Base-by-base conservation (phyloP, 2,113 vertebrate genomes). In the Poeciliopsis retropinna region DNA sequence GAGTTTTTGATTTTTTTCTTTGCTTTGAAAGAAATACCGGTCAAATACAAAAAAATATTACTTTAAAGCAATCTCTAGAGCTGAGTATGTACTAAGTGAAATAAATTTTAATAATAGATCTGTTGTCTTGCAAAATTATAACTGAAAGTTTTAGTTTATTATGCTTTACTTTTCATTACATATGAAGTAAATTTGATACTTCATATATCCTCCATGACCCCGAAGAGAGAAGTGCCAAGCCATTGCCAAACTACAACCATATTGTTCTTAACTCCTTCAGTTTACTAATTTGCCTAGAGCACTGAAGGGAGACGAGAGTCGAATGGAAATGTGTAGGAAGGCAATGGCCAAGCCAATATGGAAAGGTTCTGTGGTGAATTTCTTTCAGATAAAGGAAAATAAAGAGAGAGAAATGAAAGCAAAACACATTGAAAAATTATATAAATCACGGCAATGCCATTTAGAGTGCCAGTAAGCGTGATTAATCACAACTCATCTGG, bases 401-500 rank as follows among this genome's bases (percentile, higher is more conserved):
- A 65, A 29, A 3, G 30, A 2, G 14, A 25, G 67, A 34, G 19
- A 62, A 62, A 17, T 27, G 67, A 32, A 70, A 57, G 11, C 19
- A 0, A 19, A 37, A 60, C 22, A 63, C 60, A 61, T 54, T 67
- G 41, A 13, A 57, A 28, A 47, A 68, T 19, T 47, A 64, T 73
- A 13, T 61, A 44, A 79, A 69, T 68, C 81, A 75, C 60, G 31
- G 15, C 13, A 67, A 29, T 67, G 34, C 65, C 69, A 85, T 72
- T 57, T 57, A 61, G n/a, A 73, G 60, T 73, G 64, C 61, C 29
- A 71, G 47, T 34, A 29, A 62, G 34, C 17, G 44, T 64, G 70
- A 88, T 85, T 86, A 80, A 76, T 84, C 69, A 80, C 29, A 27
- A 63, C 62, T 85, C 70, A 83, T 83, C 19, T 27, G 2, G 60